These are phyloP conservation scores for Aporrectodea caliginosa DNA, from an alignment of 1,140 invertebrate species.

Conservation along the genomic window DNA sequence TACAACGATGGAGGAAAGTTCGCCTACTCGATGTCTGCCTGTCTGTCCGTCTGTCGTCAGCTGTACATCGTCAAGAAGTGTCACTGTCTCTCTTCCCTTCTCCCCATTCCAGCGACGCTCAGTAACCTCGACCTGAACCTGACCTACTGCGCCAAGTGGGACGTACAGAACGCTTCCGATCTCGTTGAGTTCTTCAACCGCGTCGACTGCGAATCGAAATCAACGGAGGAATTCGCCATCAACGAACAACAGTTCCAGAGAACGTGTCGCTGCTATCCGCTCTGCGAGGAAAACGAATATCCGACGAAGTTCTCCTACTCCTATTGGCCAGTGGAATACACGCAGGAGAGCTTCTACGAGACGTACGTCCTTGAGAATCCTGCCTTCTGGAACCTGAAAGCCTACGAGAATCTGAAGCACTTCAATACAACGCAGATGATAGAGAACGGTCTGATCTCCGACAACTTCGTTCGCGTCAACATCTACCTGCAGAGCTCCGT, in stretches of 20 bases:
- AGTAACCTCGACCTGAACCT: neutral
- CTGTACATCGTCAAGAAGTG: conserved; percentile 7
- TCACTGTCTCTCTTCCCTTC: neutral
- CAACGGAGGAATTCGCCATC: neutral
- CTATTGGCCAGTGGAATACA: neutral
- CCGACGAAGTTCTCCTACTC: conserved; percentile 11
- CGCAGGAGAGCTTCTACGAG: conserved; percentile 6
- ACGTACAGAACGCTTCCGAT: conserved; percentile 3
- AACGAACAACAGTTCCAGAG: neutral
- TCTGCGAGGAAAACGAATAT: conserved; percentile 6
- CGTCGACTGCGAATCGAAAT: neutral
- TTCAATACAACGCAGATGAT: neutral
- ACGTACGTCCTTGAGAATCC: conserved; percentile 14
- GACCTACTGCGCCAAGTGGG: conserved; percentile 14
- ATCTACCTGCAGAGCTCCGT: neutral
- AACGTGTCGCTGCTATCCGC: neutral
- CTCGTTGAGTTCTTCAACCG: neutral
- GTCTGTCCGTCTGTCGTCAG: conserved; percentile 1
- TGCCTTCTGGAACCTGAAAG: neutral
- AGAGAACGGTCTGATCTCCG: conserved; percentile 3
- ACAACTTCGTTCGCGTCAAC: conserved; percentile 17
- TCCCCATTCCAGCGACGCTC: neutral
- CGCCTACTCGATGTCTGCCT: conserved; percentile 1
- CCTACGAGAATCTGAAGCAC: neutral
- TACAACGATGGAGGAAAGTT: neutral